A percentile compares a stretch with the other conserved stretches of the same genome.
These are phyloP conservation scores for Isichthys henryi DNA, from an alignment of 2,113 vertebrate genomes.

Conservation along the genomic window DNA sequence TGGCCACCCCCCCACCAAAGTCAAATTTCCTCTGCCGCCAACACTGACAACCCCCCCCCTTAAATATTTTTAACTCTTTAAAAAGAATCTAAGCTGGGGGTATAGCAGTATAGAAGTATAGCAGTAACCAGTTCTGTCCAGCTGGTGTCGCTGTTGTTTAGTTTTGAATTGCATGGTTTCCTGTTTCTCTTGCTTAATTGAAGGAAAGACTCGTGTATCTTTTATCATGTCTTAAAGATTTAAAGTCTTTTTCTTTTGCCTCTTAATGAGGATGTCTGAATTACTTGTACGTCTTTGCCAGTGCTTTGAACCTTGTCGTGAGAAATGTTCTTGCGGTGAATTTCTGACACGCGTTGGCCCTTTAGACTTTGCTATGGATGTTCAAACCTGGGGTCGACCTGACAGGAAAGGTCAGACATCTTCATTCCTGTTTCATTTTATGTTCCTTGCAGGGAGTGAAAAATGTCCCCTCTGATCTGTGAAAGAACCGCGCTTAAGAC, in stretches of 20 bases:
- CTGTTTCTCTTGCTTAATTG: background rate
- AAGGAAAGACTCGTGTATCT: background rate
- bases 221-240: background rate
- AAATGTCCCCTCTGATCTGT: background rate
- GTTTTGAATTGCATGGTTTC: background rate
- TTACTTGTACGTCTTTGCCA: background rate
- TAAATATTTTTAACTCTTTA: background rate
- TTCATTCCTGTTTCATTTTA: background rate
- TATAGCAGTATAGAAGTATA: background rate
- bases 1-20: background rate
- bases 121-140: constrained; percentile 6
- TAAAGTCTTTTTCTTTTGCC: background rate
- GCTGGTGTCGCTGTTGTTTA: constrained; percentile 4
- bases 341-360: background rate
- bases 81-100: background rate
- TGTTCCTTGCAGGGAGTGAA: background rate
- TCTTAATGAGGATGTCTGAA: background rate
- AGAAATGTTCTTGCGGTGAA: background rate
- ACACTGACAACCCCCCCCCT: background rate
- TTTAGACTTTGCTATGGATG: constrained; percentile 4
- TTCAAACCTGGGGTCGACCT: background rate
- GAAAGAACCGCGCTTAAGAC: background rate
- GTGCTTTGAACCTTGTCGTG: background rate
- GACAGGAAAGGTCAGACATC: background rate
- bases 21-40: background rate